Evolutionary conservation across 2,888 invertebrate genomes (phyloP).

Genomic region (Orthosia gracilis): DNA sequence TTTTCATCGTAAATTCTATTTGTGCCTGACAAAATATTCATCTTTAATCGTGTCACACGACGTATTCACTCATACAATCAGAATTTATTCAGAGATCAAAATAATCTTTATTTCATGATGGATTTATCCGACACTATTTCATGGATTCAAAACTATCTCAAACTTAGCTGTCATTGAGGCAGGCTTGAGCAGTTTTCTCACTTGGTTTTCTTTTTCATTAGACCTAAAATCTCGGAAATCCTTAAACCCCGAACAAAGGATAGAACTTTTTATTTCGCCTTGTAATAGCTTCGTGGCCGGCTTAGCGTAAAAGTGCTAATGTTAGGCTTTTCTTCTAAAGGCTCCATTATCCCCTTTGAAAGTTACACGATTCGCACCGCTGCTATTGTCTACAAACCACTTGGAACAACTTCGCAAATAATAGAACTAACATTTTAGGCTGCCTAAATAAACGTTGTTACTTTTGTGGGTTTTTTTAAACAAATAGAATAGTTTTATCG

Average conservation of each 20-base stretch:
- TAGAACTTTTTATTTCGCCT: slow-evolving; percentile 56
- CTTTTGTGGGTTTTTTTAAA: slow-evolving; percentile 20
- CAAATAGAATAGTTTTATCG: slow-evolving; percentile 32
- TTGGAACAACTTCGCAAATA: slow-evolving; percentile 50
- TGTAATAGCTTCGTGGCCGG: slow-evolving; percentile 61
- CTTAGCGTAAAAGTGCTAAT: slow-evolving; percentile 65
- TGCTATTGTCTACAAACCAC: slow-evolving; percentile 58
- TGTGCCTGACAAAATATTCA: slow-evolving; percentile 46
- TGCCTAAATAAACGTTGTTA: slow-evolving; percentile 27
- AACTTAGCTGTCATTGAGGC: slow-evolving; percentile 4
- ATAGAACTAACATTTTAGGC: slow-evolving; percentile 46
- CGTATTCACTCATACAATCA: slow-evolving; percentile 21
- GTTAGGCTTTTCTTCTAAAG: slow-evolving; percentile 61
- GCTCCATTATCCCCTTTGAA: slow-evolving; percentile 59
- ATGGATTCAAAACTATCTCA: slow-evolving; percentile 3
- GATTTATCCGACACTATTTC: not conserved
- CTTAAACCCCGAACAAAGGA: slow-evolving; percentile 43
- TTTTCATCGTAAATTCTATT: slow-evolving; percentile 44
- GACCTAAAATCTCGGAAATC: slow-evolving; percentile 23
- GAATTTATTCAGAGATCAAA: slow-evolving; percentile 29
- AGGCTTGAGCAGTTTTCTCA: not conserved
- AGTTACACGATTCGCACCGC: slow-evolving; percentile 52
- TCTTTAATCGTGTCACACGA: slow-evolving; percentile 29
- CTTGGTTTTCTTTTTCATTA: slow-evolving; percentile 21
- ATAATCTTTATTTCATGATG: slow-evolving; percentile 10